These are phyloP conservation scores for Tipula lateralis DNA, from an alignment of 2,888 invertebrate genomes.

Conservation along the genomic window DNA sequence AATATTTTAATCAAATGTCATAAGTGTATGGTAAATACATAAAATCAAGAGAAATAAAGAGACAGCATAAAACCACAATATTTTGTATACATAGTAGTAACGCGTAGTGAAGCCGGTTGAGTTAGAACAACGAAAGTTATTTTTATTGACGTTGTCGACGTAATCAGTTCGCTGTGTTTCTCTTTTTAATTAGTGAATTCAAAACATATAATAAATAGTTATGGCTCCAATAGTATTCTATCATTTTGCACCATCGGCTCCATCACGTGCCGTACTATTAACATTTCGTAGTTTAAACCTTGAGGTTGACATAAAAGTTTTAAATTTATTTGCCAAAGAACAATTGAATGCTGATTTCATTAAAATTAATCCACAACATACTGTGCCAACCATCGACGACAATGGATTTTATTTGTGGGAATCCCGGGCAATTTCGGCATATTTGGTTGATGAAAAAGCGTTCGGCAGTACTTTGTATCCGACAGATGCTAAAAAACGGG, in stretches of 20 bases:
- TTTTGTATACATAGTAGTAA: not conserved
- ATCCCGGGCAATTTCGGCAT: constrained; percentile 60
- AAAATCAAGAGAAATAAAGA: not conserved
- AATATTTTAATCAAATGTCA: not conserved
- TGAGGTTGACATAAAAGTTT: constrained; percentile 52
- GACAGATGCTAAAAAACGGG: constrained; percentile 53
- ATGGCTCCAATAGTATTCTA: constrained; percentile 51
- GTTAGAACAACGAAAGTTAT: not conserved
- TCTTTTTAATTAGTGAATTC: not conserved
- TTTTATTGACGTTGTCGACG: not conserved
- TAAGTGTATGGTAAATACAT: not conserved
- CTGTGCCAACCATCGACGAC: constrained; percentile 63
- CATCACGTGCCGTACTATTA: constrained; percentile 58
- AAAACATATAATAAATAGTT: not conserved
- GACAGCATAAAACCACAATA: not conserved
- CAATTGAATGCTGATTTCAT: constrained; percentile 55
- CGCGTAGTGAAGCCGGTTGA: not conserved
- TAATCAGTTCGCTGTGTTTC: not conserved
- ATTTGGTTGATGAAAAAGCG: constrained; percentile 55
- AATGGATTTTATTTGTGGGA: constrained; percentile 64
- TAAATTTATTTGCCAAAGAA: constrained; percentile 57
- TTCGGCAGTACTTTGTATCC: constrained; percentile 57
- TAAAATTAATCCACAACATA: constrained; percentile 63
- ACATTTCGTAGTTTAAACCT: constrained; percentile 56
- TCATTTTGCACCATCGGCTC: constrained; percentile 58